Conservation (phyloP, 35 echinoderm and acorn worm species). For the Lytechinus pictus region DNA sequence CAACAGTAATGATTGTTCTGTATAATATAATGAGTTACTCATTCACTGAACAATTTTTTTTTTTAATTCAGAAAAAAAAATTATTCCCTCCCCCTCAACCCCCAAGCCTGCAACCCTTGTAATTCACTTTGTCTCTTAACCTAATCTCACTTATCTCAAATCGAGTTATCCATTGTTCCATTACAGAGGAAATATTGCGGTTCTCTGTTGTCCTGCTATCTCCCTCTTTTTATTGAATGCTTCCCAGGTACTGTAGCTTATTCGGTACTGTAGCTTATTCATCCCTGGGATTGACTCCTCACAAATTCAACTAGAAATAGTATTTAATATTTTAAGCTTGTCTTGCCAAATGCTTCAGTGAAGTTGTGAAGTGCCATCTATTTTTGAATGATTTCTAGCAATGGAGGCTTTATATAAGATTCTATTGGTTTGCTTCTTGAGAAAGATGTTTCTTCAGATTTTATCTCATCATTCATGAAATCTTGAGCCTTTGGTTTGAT, state of each 20-base stretch:
- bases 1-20: neutral
- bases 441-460: neutral
- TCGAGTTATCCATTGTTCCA: constrained; percentile 18
- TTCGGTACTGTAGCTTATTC: neutral
- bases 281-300: neutral
- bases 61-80: neutral
- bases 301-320: neutral
- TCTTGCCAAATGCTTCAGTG: neutral
- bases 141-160: constrained; percentile 13
- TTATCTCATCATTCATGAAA: neutral
- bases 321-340: neutral
- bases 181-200: neutral
- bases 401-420: neutral
- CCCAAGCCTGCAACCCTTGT: neutral
- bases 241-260: neutral
- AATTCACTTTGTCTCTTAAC: neutral
- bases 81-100: neutral
- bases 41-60: neutral
- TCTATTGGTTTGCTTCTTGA: neutral
- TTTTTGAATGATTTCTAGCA: neutral
- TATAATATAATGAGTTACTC: neutral
- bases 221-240: neutral
- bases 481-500: no score
- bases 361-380: neutral
- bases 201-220: constrained; percentile 10